A percentile compares a stretch with the other conserved stretches of the same genome.
Conservation (phyloP, 2,888 invertebrate species). For the Ophion costatus region DNA sequence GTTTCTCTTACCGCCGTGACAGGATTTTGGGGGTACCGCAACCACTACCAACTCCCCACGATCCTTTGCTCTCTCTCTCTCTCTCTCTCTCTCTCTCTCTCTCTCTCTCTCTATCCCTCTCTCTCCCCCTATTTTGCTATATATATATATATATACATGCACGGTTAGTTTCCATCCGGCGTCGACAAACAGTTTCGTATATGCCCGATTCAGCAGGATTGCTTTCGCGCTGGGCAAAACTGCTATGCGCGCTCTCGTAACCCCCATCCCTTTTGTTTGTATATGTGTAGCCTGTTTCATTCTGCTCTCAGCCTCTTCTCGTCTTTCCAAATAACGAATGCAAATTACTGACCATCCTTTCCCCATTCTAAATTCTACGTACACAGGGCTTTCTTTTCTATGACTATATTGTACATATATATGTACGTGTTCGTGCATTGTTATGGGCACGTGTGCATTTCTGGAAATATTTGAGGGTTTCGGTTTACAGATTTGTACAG, state of each 20-base stretch:
- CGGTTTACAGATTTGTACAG: too few relatives aligned
- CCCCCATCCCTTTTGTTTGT: not conserved
- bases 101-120: constrained; percentile 20
- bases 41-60: constrained; percentile 15
- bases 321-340: constrained; percentile 62
- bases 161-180: constrained; percentile 31
- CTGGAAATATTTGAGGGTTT: too few relatives aligned
- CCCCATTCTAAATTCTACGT: constrained; percentile 40
- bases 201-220: constrained; percentile 62
- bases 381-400: not conserved
- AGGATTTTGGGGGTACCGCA: constrained; percentile 40
- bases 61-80: not conserved
- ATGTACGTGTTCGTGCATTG: not conserved
- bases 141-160: constrained; percentile 3
- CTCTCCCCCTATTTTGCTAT: constrained; percentile 4
- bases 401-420: constrained; percentile 24
- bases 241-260: constrained; percentile 31
- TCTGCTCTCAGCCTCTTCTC: constrained; percentile 45
- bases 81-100: constrained; percentile 2
- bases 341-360: constrained; percentile 60
- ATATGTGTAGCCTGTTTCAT: constrained; percentile 2
- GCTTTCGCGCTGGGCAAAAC: constrained; percentile 62
- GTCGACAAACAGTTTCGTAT: constrained; percentile 59
- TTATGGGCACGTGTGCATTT: not conserved
- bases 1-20: constrained; percentile 50